phyloP scores from a whole-genome alignment of 2,888 invertebrate species.

The Cheilosia vulpina region DNA sequence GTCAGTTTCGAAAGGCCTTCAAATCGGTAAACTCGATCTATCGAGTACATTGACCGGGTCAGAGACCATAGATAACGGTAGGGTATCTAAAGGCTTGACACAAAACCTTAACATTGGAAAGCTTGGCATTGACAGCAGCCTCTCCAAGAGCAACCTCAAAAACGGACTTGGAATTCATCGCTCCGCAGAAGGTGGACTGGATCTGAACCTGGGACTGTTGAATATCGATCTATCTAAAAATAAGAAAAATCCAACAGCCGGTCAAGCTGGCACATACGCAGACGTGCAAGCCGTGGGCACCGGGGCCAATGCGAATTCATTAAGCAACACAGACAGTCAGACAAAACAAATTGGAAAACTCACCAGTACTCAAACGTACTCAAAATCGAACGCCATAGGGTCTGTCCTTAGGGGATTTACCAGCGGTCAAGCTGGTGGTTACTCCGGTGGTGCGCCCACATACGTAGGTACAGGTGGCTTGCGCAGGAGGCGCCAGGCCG shows the following conservation, averaged over 20 bases:
- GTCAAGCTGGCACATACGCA: constrained; percentile 78
- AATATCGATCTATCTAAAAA: constrained; percentile 79
- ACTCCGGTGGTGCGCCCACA: constrained; percentile 76
- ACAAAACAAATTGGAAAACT: constrained; percentile 78
- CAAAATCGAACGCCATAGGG: constrained; percentile 80
- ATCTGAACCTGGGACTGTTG: constrained; percentile 80
- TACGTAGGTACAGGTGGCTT: constrained; percentile 41
- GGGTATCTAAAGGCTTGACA: constrained; percentile 77
- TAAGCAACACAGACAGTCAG: constrained; percentile 78
- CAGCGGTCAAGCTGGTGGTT: constrained; percentile 78
- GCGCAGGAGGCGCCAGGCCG: constrained; percentile 67
- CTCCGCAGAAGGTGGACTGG: constrained; percentile 78
- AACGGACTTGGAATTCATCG: constrained; percentile 80
- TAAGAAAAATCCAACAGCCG: constrained; percentile 76
- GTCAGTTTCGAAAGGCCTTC: constrained; percentile 78
- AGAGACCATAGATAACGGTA: constrained; percentile 78
- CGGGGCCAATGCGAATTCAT: constrained; percentile 77
- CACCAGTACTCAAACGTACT: constrained; percentile 78
- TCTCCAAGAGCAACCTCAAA: constrained; percentile 79
- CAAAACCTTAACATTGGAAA: constrained; percentile 80
- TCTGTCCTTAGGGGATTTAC: constrained; percentile 79
- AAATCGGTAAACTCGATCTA: constrained; percentile 80
- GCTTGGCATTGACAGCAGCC: constrained; percentile 79
- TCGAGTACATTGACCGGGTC: constrained; percentile 80
- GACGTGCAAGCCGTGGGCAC: constrained; percentile 77